phyloP scores from a whole-genome alignment of 2,113 vertebrate genomes.

The Thermophis baileyi region DNA sequence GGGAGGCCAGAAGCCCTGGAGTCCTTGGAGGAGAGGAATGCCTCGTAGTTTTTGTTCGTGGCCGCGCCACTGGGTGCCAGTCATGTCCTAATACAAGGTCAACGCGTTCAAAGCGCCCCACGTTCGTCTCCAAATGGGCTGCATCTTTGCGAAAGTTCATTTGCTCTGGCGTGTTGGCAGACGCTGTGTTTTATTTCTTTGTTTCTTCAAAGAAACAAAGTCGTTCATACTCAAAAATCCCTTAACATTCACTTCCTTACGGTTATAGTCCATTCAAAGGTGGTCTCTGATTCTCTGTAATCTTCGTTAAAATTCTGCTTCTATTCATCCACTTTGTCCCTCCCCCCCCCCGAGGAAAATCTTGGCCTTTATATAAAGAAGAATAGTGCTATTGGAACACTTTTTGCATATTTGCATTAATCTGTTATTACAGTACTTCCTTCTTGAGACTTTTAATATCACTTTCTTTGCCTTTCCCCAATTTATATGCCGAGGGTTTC shows the following conservation, averaged over 20 bases:
- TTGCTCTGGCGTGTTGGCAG: background rate
- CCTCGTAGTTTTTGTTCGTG: background rate
- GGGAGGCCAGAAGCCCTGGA: background rate
- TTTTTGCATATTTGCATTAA: background rate
- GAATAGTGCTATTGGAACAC: background rate
- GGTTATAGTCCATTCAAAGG: background rate
- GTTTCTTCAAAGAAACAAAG: background rate
- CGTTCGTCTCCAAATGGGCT: background rate
- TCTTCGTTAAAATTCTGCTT: no score
- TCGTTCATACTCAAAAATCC: background rate
- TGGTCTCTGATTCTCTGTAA: background rate
- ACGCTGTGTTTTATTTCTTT: background rate
- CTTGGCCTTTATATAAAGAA: background rate
- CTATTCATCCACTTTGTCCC: background rate
- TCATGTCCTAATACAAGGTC: background rate
- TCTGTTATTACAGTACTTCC: background rate
- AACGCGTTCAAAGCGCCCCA: background rate
- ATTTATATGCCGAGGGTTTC: background rate
- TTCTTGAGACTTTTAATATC: background rate
- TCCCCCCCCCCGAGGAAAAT: background rate
- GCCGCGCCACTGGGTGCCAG: background rate
- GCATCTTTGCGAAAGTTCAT: background rate
- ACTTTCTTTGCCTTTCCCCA: background rate
- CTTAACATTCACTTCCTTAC: background rate
- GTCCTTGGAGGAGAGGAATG: background rate